Evolutionary conservation across 2,888 invertebrate species (phyloP).

Genomic region (Sinotaia quadrata): DNA sequence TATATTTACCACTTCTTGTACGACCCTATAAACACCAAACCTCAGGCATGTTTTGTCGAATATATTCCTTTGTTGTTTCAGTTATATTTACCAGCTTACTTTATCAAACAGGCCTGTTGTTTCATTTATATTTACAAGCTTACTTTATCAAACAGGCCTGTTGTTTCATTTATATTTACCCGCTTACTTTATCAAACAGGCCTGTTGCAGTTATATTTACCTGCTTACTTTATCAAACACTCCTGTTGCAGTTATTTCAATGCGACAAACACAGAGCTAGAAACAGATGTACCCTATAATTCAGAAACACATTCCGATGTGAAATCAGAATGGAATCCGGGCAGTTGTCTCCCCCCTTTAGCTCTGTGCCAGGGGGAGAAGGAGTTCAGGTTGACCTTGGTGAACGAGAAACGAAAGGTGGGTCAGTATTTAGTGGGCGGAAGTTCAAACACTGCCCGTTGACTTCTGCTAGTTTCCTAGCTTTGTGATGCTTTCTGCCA

Average conservation of each 20-base stretch:
- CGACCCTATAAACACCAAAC: too few species aligned
- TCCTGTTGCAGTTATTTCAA: neutral
- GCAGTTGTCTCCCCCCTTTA: slow-evolving; percentile 41
- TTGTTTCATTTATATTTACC: too few species aligned
- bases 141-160: too few species aligned
- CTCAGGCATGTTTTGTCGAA: too few species aligned
- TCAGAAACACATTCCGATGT: neutral
- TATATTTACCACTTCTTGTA: too few species aligned
- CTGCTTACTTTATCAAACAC: neutral
- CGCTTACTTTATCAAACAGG: too few species aligned
- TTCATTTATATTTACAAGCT: too few species aligned
- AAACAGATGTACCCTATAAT: neutral
- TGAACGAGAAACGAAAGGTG: slow-evolving; percentile 63
- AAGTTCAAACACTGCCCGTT: too few species aligned
- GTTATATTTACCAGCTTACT: too few species aligned
- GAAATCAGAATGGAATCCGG: slow-evolving; percentile 27
- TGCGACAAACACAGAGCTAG: neutral
- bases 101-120: too few species aligned
- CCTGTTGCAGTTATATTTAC: neutral
- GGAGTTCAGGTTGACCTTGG: slow-evolving; percentile 60
- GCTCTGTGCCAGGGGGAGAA: slow-evolving; percentile 57
- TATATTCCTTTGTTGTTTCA: too few species aligned
- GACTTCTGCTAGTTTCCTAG: neutral
- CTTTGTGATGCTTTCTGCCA: neutral
- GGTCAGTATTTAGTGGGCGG: neutral